Evolutionary conservation across 2,888 invertebrate genomes (phyloP).

Genomic region (Tetanocera ferruginea): DNA sequence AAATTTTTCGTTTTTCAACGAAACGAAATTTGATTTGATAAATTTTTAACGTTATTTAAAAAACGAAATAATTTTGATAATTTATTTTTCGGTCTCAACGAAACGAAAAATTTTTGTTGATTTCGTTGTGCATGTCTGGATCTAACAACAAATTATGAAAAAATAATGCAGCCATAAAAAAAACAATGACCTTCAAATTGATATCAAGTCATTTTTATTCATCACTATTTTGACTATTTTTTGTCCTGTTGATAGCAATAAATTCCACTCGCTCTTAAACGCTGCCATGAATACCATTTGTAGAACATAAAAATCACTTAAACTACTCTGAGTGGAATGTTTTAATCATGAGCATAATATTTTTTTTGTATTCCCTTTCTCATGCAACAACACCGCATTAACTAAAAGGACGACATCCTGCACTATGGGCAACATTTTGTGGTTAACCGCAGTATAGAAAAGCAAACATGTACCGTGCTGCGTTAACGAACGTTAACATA

Average conservation of each 20-base stretch:
- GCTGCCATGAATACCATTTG: neutral
- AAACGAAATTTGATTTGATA: too few species aligned
- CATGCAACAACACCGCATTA: neutral
- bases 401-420: constrained; percentile 10
- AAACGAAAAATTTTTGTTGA: too few species aligned
- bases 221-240: too few species aligned
- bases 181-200: neutral
- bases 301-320: constrained; percentile 8
- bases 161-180: too few species aligned
- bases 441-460: neutral
- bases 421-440: neutral
- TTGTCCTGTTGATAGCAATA: neutral
- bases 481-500: constrained; percentile 10
- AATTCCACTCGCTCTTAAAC: neutral
- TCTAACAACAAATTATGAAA: too few species aligned
- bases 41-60: too few species aligned
- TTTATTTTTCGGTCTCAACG: too few species aligned
- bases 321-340: neutral
- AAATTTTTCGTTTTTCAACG: too few species aligned
- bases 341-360: neutral
- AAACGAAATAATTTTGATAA: too few species aligned
- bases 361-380: neutral
- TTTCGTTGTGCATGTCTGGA: too few species aligned
- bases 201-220: too few species aligned
- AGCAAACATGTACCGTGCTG: neutral